phyloP scores from a whole-genome alignment of 2,113 vertebrate genomes.

The Lagopus leucura region DNA sequence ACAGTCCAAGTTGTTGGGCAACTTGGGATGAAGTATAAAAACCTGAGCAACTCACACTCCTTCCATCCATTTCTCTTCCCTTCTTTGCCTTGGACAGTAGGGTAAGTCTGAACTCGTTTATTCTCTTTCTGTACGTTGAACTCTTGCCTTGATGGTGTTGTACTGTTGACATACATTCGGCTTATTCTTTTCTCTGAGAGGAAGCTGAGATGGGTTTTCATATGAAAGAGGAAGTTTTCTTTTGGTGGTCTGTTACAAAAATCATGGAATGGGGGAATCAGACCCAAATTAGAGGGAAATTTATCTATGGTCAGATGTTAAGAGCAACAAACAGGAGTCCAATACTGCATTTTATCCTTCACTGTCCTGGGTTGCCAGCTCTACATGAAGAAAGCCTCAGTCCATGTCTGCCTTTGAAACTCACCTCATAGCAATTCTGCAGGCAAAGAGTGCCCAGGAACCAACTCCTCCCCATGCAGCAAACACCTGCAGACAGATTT shows the following conservation, averaged over 20 bases:
- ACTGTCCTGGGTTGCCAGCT: neutral
- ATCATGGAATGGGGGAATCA: neutral
- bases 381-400: neutral
- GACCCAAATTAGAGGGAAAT: neutral
- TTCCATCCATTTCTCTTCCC: neutral
- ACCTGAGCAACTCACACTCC: neutral
- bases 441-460: neutral
- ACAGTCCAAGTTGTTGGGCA: neutral
- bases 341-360: neutral
- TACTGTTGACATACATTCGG: neutral
- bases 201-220: neutral
- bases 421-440: neutral
- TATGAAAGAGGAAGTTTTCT: neutral
- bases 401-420: neutral
- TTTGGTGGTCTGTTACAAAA: neutral
- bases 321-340: neutral
- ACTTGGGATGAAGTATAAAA: slow-evolving; percentile 35
- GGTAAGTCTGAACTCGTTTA: slow-evolving; percentile 8
- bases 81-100: neutral
- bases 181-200: neutral
- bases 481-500: neutral
- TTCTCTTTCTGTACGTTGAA: neutral
- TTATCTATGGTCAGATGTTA: neutral
- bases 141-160: neutral
- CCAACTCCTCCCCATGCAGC: neutral